Evolutionary conservation across 2,888 invertebrate species (phyloP), one percentile per base, ranked within the genome.

Genomic region (Aquatica leii): DNA sequence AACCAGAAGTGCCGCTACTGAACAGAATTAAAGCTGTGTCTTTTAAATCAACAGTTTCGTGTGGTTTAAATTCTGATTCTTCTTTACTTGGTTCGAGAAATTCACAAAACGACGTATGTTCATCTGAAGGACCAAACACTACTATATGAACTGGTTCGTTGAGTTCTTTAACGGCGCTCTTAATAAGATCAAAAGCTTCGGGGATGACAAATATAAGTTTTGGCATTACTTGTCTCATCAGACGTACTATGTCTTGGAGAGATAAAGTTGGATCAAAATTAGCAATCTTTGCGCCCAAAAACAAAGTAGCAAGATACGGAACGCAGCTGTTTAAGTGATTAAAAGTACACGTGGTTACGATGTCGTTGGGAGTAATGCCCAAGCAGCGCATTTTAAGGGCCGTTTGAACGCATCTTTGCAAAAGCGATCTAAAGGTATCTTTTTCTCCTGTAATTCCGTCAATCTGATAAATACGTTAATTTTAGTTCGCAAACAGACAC

Each of bases 1-100:
- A 41, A 0, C 73, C 74, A n/a, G 73, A 71, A 1, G 74, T 71
- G 17, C 74, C 74, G 54, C 74, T 74, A 52, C 74, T 74, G 49
- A 73, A 74, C 14, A 73, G 46, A 54, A 74, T 69, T 1, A 71
- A n/a, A 2, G 62, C 64, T 1, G 69, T 71, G 8, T 72, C 69
- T 1, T 49, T 18, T 18, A 64, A 24, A 52, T 62, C 65, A 9
- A 56, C 46, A 3, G 53, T 40, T 37, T 35, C 55, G 2, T 49
- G 40, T 1, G 72, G 71, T 12, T 50, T 35, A 59, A 73, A 37
- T 4, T 53, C 40, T 1, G 62, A 53, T 49, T 72, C 72, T 1
- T 60, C 59, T 0, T 34, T 24, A 4, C 14, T 40, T 1, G 65
- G 46, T 15, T 8, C 8, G 1, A 65, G 18, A 48, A 58, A 58